phyloP scores from a whole-genome alignment of 2,797 vertebrate genomes.

The Xiphophorus birchmanni region DNA sequence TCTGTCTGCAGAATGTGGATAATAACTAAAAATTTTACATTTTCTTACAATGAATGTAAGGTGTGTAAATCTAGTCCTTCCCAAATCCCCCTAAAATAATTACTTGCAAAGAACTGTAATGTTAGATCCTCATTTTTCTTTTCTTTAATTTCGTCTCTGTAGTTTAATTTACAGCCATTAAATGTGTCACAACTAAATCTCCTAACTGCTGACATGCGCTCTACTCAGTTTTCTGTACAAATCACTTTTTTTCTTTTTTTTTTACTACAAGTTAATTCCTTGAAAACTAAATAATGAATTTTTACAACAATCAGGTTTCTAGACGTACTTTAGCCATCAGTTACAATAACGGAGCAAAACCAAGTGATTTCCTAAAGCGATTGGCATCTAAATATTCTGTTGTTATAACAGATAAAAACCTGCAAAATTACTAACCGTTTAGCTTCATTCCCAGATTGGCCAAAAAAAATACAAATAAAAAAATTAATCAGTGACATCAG shows the following conservation, averaged over 20 bases:
- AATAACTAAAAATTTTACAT: background rate
- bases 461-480: background rate
- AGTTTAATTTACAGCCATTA: background rate
- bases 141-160: background rate
- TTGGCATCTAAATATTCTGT: background rate
- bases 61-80: background rate
- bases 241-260: background rate
- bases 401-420: background rate
- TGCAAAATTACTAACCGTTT: background rate
- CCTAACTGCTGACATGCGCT: background rate
- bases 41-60: background rate
- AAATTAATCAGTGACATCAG: background rate
- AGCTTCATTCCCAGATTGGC: background rate
- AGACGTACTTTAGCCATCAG: background rate
- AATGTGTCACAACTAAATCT: background rate
- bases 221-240: background rate
- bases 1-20: background rate
- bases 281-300: background rate
- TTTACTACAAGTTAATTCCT: background rate
- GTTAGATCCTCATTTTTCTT: background rate
- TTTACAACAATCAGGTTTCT: background rate
- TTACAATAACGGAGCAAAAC: background rate
- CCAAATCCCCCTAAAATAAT: background rate
- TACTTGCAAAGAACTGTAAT: background rate
- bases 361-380: background rate